Conservation (phyloP, 2,888 invertebrate genomes). For the Mechanitis mazaeus region DNA sequence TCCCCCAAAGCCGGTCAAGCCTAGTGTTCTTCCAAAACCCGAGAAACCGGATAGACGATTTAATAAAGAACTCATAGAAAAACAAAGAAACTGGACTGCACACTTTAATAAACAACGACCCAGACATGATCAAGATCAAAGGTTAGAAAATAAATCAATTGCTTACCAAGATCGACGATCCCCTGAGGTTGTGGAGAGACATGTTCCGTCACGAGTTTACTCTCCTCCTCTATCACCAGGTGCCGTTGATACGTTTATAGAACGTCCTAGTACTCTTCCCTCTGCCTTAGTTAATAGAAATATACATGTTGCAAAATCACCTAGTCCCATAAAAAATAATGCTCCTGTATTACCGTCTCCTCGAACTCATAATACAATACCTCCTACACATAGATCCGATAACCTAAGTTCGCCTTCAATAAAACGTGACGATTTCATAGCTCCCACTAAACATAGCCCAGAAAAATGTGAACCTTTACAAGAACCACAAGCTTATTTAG, state of each 20-base stretch:
- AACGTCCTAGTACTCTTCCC: conserved; percentile 65
- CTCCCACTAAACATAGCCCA: conserved; percentile 41
- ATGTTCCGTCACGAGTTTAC: conserved; percentile 65
- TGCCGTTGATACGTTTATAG: conserved; percentile 74
- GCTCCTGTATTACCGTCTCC: conserved; percentile 50
- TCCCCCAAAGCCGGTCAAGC: conserved; percentile 69
- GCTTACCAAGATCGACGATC: conserved; percentile 61
- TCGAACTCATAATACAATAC: conserved; percentile 45
- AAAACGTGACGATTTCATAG: conserved; percentile 48
- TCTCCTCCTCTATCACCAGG: conserved; percentile 76
- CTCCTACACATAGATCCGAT: conserved; percentile 50
- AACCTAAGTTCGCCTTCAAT: conserved; percentile 41
- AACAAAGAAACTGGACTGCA: conserved; percentile 94
- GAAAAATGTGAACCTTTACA: conserved; percentile 41
- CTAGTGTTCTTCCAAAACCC: conserved; percentile 81
- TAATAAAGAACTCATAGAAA: conserved; percentile 91
- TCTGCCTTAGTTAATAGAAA: conserved; percentile 57
- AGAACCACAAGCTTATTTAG: conserved; percentile 37
- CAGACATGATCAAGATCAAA: conserved; percentile 53
- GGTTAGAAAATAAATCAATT: conserved; percentile 55
- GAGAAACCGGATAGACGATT: conserved; percentile 90
- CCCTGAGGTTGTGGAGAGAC: conserved; percentile 57
- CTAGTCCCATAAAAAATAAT: conserved; percentile 65
- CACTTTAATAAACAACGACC: conserved; percentile 89
- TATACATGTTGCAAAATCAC: conserved; percentile 56